phyloP scores from a whole-genome alignment of 1,140 invertebrate genomes.

The Cepaea nemoralis region DNA sequence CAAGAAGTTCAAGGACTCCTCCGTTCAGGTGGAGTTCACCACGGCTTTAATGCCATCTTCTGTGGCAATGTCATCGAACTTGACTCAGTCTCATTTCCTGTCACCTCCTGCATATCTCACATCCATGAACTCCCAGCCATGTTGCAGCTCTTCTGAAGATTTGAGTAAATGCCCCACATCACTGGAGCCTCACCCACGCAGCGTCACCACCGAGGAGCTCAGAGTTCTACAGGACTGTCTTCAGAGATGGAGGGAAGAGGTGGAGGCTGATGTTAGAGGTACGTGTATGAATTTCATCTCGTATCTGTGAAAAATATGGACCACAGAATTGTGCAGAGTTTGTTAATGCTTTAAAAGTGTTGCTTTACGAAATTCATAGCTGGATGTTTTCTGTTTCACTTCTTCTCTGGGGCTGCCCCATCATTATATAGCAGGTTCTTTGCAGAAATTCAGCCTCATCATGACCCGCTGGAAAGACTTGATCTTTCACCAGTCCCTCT shows the following conservation, averaged over 20 bases:
- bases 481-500: too few relatives aligned
- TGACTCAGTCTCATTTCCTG: neutral
- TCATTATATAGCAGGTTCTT: too few relatives aligned
- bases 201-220: constrained; percentile 67
- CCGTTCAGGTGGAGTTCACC: constrained; percentile 28
- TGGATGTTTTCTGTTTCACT: too few relatives aligned
- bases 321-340: too few relatives aligned
- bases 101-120: neutral
- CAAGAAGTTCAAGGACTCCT: constrained; percentile 38
- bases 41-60: constrained; percentile 9
- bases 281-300: neutral
- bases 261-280: constrained; percentile 72
- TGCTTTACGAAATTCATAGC: too few relatives aligned
- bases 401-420: too few relatives aligned
- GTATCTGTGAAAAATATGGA: too few relatives aligned
- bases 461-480: too few relatives aligned
- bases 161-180: neutral
- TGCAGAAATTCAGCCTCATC: too few relatives aligned
- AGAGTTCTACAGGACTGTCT: constrained; percentile 71
- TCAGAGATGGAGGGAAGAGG: constrained; percentile 71
- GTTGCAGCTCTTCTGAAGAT: neutral
- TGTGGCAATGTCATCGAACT: neutral
- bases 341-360: too few relatives aligned
- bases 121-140: constrained; percentile 3
- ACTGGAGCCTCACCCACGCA: constrained; percentile 53